These are phyloP conservation scores for Vesta saturnalis DNA, from an alignment of 2,888 invertebrate genomes.

Conservation along the genomic window DNA sequence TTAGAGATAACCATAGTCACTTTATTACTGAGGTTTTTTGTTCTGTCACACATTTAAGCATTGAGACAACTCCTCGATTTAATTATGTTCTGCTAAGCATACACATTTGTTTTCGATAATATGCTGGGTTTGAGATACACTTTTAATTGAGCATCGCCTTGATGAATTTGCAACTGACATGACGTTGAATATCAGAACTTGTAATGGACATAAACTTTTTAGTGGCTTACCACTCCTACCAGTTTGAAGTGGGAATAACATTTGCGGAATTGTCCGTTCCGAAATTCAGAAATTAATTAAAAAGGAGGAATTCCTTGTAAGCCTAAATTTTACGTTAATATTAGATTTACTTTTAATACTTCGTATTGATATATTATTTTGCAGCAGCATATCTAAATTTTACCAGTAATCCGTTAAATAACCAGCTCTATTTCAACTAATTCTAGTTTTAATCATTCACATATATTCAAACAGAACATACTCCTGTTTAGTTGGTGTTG, in stretches of 20 bases:
- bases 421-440: too few species aligned
- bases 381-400: too few species aligned
- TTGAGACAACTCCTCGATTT: neutral
- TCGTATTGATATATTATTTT: neutral
- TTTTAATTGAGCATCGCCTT: conserved; percentile 18
- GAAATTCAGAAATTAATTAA: conserved; percentile 15
- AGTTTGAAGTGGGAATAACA: conserved; percentile 15
- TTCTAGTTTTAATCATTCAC: too few species aligned
- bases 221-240: conserved; percentile 20
- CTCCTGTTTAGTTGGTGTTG: too few species aligned
- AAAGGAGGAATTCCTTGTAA: conserved; percentile 9
- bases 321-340: neutral
- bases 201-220: conserved; percentile 17
- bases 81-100: too few species aligned
- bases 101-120: too few species aligned
- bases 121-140: conserved; percentile 9
- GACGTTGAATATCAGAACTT: conserved; percentile 19
- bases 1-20: too few species aligned
- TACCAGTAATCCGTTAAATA: too few species aligned
- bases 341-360: conserved; percentile 6
- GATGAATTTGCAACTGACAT: conserved; percentile 23
- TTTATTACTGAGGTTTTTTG: too few species aligned
- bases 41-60: conserved; percentile 15
- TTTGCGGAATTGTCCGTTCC: conserved; percentile 11
- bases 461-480: too few species aligned